Evolutionary conservation across 2,888 invertebrate species (phyloP).

Genomic region (Caenorhabditis sulstoni): DNA sequence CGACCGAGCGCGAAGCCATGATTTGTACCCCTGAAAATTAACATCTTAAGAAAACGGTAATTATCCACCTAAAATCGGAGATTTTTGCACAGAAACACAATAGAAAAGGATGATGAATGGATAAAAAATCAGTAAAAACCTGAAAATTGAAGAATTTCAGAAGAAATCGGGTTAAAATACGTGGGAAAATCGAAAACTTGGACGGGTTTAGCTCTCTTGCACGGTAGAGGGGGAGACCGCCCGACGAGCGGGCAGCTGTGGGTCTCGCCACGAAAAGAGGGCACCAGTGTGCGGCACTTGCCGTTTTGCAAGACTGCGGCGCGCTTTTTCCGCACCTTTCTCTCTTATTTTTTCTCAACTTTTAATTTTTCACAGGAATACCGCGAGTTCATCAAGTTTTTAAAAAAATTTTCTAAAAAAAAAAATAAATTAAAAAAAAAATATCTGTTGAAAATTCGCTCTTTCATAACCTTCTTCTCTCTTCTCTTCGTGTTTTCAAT

Average conservation of each 20-base stretch:
- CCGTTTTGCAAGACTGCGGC: slow-evolving; percentile 28
- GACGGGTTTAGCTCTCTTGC: slow-evolving; percentile 30
- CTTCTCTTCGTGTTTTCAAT: too few relatives aligned
- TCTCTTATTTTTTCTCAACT: slow-evolving; percentile 11
- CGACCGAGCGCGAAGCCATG: slow-evolving; percentile 75
- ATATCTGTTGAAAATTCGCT: too few relatives aligned
- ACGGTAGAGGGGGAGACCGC: slow-evolving; percentile 59
- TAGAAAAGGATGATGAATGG: slow-evolving; percentile 9
- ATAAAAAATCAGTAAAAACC: too few relatives aligned
- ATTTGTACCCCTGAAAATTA: slow-evolving; percentile 56
- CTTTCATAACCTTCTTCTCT: too few relatives aligned
- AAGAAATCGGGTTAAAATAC: slow-evolving; percentile 19
- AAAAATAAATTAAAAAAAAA: too few relatives aligned
- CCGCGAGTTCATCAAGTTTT: too few relatives aligned
- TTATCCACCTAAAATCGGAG: slow-evolving; percentile 29
- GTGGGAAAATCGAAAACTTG: slow-evolving; percentile 32
- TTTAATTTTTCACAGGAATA: too few relatives aligned
- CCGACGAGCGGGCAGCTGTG: slow-evolving; percentile 53
- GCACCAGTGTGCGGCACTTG: slow-evolving; percentile 29
- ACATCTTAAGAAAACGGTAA: not conserved
- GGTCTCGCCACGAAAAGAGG: slow-evolving; percentile 52
- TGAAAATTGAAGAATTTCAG: not conserved
- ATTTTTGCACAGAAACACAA: not conserved
- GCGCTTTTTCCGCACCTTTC: slow-evolving; percentile 31
- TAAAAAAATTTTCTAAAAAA: too few relatives aligned